Evolutionary conservation across 2,888 invertebrate genomes (phyloP).

Genomic region (Pristionchus japonicus): DNA sequence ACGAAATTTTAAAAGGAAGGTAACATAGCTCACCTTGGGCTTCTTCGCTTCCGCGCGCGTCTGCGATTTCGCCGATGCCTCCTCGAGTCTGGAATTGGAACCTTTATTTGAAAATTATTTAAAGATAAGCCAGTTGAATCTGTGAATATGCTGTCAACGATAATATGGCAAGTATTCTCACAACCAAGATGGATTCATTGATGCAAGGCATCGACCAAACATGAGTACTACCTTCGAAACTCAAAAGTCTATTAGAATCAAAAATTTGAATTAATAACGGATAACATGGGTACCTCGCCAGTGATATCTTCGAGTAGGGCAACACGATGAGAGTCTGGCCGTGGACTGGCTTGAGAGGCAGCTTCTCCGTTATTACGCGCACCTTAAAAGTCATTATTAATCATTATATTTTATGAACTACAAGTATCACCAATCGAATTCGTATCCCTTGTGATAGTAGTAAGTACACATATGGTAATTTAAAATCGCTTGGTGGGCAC

Average conservation of each 20-base stretch:
- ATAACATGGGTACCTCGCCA: conserved; percentile 67
- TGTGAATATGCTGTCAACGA: too few relatives aligned
- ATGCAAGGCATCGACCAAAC: background rate
- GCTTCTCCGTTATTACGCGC: conserved; percentile 89
- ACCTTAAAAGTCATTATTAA: conserved; percentile 13
- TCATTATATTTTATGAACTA: background rate
- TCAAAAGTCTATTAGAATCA: too few relatives aligned
- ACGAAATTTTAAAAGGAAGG: too few relatives aligned
- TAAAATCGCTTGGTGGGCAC: too few relatives aligned
- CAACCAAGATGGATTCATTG: too few relatives aligned
- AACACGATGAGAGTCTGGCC: conserved; percentile 95
- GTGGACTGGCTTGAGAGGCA: conserved; percentile 91
- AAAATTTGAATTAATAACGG: background rate
- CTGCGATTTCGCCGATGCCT: conserved; percentile 60
- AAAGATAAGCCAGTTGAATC: background rate
- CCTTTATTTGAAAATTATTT: background rate
- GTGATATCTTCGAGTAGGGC: conserved; percentile 91
- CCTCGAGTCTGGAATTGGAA: conserved; percentile 64
- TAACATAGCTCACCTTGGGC: background rate
- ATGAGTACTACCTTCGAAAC: conserved; percentile 74
- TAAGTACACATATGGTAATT: too few relatives aligned
- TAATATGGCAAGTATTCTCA: too few relatives aligned
- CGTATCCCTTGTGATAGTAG: too few relatives aligned
- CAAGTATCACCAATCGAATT: background rate
- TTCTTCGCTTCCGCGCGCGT: conserved; percentile 48